These are phyloP conservation scores for Clinocottus analis DNA, from an alignment of 2,113 vertebrate species.

Conservation along the genomic window DNA sequence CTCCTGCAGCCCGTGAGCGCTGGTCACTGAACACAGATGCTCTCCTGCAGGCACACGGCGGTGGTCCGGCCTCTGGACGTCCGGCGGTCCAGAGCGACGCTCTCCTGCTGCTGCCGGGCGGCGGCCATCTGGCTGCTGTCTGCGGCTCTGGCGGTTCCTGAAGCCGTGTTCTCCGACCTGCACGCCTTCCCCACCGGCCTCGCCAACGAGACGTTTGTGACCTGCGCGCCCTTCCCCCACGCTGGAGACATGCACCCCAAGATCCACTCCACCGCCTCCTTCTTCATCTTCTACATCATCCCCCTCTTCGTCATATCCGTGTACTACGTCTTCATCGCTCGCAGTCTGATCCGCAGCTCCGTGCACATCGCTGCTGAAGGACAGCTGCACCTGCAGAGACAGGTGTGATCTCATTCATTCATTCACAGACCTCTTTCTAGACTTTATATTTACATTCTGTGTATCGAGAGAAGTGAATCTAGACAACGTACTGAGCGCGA, in stretches of 20 bases:
- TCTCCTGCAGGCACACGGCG: slow-evolving; percentile 89
- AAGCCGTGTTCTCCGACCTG: slow-evolving; percentile 95
- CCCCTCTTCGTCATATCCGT: slow-evolving; percentile 93
- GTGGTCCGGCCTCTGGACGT: slow-evolving; percentile 95
- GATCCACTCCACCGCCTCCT: slow-evolving; percentile 94
- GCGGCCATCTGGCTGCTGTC: slow-evolving; percentile 93
- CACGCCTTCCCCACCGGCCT: slow-evolving; percentile 89
- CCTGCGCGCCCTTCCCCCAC: slow-evolving; percentile 93
- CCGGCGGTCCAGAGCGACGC: slow-evolving; percentile 82
- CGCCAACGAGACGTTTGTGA: slow-evolving; percentile 91
- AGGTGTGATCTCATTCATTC: no score
- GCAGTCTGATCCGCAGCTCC: slow-evolving; percentile 91
- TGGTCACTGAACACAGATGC: no score
- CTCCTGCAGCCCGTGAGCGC: no score
- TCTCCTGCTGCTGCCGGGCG: slow-evolving; percentile 87
- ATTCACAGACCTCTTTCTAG: no score
- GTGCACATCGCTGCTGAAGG: slow-evolving; percentile 91
- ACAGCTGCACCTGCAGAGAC: slow-evolving; percentile 88
- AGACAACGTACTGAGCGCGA: no score
- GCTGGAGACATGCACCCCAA: slow-evolving; percentile 90
- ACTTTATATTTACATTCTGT: no score
- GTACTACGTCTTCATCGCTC: slow-evolving; percentile 96
- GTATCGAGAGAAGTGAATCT: no score
- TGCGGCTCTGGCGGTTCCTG: slow-evolving; percentile 91
- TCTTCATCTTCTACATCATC: slow-evolving; percentile 93